Percentiles rank a stretch among this genome's conserved stretches.
These are phyloP conservation scores for Ia io DNA, from an alignment of 2,113 vertebrate genomes.

Conservation along the genomic window DNA sequence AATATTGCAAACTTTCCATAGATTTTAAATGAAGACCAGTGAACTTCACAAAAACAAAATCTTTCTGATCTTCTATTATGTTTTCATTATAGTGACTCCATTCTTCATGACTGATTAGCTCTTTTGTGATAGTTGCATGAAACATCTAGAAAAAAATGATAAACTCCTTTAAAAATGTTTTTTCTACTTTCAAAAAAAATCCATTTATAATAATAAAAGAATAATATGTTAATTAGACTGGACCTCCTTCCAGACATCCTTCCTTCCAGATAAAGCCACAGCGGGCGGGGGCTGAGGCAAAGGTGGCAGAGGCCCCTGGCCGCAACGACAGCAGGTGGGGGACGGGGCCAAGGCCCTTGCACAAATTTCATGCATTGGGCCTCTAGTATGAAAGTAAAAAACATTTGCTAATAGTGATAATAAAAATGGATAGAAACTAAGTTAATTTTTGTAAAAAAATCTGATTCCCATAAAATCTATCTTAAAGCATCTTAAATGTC, in stretches of 20 bases:
- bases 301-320: no score
- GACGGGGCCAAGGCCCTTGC: no score
- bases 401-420: not conserved
- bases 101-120: slow-evolving; percentile 42
- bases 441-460: not conserved
- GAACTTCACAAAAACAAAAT: slow-evolving; percentile 73
- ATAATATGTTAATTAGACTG: no score
- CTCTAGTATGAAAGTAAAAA: not conserved
- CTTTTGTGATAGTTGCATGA: slow-evolving; percentile 65
- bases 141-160: slow-evolving; percentile 62
- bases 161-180: not conserved
- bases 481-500: not conserved
- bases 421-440: not conserved
- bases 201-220: no score
- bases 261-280: no score
- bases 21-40: slow-evolving; percentile 70
- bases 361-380: no score
- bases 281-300: no score
- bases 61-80: slow-evolving; percentile 51
- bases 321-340: no score
- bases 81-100: slow-evolving; percentile 64
- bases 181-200: slow-evolving; percentile 51
- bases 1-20: slow-evolving; percentile 65
- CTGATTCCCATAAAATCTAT: not conserved
- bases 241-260: no score